These are phyloP conservation scores for Leuciscus waleckii DNA, from an alignment of 2,797 vertebrate species.

Conservation along the genomic window DNA sequence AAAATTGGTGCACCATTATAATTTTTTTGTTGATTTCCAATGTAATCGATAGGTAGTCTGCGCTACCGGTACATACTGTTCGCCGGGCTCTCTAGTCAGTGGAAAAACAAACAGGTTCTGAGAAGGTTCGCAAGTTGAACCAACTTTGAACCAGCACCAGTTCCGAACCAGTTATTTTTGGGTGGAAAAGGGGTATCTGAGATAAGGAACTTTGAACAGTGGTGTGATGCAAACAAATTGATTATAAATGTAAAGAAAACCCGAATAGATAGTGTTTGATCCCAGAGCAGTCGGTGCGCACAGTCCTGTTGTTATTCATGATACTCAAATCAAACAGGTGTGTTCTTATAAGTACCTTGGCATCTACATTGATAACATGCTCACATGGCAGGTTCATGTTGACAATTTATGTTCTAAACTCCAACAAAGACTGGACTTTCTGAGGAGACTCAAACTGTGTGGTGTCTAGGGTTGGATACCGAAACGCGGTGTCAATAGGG, in stretches of 20 bases:
- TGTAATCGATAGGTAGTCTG: too few species aligned
- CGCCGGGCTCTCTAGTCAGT: too few species aligned
- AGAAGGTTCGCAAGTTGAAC: too few species aligned
- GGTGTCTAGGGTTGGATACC: too few species aligned
- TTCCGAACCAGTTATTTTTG: too few species aligned
- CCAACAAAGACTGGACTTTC: background rate
- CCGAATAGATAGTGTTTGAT: slow-evolving; percentile 43
- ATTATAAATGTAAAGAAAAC: slow-evolving; percentile 42
- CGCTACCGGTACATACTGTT: too few species aligned
- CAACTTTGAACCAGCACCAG: too few species aligned
- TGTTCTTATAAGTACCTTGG: background rate
- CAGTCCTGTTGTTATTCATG: background rate
- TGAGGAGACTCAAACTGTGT: too few species aligned
- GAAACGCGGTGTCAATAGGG: too few species aligned
- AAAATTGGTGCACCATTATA: too few species aligned
- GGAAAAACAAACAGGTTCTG: too few species aligned
- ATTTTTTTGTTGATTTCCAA: too few species aligned
- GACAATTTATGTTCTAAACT: background rate
- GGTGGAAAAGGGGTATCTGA: background rate
- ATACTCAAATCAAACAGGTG: background rate
- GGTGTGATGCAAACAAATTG: slow-evolving; percentile 41
- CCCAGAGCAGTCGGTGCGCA: background rate
- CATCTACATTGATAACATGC: background rate
- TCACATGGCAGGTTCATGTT: background rate
- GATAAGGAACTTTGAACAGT: slow-evolving; percentile 30